phyloP scores from a whole-genome alignment of 2,797 vertebrate genomes.

The Trachops cirrhosus region DNA sequence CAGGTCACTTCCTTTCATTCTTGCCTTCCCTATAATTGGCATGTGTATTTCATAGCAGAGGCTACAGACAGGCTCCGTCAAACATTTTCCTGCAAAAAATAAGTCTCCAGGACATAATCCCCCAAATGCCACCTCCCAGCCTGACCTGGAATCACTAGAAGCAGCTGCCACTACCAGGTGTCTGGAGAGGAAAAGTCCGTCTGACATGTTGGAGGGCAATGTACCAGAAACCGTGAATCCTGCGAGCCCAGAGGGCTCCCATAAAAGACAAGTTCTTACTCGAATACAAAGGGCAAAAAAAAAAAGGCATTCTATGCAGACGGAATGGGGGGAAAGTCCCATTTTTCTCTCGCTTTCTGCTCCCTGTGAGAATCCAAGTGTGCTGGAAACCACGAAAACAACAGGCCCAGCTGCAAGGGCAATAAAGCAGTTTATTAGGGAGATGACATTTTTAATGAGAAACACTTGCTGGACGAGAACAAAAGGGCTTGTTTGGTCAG shows the following conservation, averaged over 20 bases:
- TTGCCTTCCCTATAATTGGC: background rate
- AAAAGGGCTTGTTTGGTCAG: constrained; percentile 84
- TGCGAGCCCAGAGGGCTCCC: background rate
- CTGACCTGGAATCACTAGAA: background rate
- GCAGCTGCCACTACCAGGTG: background rate
- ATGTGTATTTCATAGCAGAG: background rate
- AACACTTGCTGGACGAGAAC: constrained; percentile 90
- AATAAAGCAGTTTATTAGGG: constrained; percentile 90
- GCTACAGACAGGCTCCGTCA: background rate
- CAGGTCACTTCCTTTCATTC: background rate
- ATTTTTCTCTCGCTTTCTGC: constrained; percentile 66
- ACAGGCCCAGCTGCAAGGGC: constrained; percentile 87
- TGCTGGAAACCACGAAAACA: constrained; percentile 81
- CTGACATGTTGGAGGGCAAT: background rate
- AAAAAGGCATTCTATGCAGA: background rate
- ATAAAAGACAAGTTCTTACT: background rate
- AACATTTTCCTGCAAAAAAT: background rate
- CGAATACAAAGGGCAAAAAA: constrained; percentile 31
- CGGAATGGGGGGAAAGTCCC: constrained; percentile 31
- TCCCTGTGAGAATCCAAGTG: constrained; percentile 76
- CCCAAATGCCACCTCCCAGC: background rate
- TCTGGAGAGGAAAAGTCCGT: background rate
- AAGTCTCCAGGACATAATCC: background rate
- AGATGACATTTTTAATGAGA: constrained; percentile 93
- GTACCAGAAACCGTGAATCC: background rate